Evolutionary conservation across 2,888 invertebrate species (phyloP).

Genomic region (Campaea margaritaria): DNA sequence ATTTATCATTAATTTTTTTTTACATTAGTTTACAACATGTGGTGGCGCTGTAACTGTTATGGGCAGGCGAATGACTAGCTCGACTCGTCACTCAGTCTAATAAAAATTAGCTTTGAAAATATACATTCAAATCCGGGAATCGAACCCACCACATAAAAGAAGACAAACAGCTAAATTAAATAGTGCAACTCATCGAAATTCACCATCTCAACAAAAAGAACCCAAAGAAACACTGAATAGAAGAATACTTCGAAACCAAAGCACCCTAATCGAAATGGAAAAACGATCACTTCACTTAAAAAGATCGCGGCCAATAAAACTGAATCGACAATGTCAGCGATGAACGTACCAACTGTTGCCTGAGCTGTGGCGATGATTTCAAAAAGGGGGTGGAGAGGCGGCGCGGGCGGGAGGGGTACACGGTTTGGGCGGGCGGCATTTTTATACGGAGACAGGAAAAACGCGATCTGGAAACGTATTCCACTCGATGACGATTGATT

Average conservation of each 20-base stretch:
- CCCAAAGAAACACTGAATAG: constrained; percentile 48
- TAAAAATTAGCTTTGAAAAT: too few relatives aligned
- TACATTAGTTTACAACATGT: too few relatives aligned
- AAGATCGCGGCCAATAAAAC: constrained; percentile 81
- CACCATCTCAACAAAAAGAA: constrained; percentile 55
- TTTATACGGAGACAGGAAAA: constrained; percentile 73
- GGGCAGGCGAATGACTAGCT: too few relatives aligned
- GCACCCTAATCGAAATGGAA: constrained; percentile 76
- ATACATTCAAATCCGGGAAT: neutral
- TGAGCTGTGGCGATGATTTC: constrained; percentile 27
- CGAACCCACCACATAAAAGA: neutral
- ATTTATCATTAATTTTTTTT: too few relatives aligned
- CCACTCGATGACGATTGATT: constrained; percentile 74
- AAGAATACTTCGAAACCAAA: constrained; percentile 55
- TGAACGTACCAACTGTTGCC: constrained; percentile 46
- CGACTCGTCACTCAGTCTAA: too few relatives aligned
- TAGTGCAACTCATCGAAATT: constrained; percentile 49
- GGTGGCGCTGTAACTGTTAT: too few relatives aligned
- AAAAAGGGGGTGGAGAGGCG: constrained; percentile 45
- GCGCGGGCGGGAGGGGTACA: constrained; percentile 59
- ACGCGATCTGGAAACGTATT: constrained; percentile 55
- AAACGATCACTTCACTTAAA: constrained; percentile 81
- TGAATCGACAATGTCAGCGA: constrained; percentile 78
- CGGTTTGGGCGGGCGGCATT: constrained; percentile 82
- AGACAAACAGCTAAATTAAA: neutral